Evolutionary conservation across 2,888 invertebrate species (phyloP).

Genomic region (Leptinotarsa tumamoca): DNA sequence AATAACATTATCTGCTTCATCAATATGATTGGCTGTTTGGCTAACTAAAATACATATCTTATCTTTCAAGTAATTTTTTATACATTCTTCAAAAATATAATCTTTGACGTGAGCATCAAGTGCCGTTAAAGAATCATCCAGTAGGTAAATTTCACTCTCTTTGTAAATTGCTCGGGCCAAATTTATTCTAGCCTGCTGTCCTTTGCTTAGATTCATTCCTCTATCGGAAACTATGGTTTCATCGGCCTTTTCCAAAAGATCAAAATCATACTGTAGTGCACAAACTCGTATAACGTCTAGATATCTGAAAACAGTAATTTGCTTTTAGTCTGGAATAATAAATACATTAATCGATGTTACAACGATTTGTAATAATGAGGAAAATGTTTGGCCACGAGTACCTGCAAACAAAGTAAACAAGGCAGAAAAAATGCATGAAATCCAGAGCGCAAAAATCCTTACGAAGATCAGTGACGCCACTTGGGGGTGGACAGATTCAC

Average conservation of each 20-base stretch:
- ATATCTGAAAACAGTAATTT: constrained; percentile 63
- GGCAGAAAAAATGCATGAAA: too few relatives aligned
- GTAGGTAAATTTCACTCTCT: constrained; percentile 79
- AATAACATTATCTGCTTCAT: constrained; percentile 62
- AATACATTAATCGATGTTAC: too few relatives aligned
- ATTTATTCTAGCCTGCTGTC: constrained; percentile 88
- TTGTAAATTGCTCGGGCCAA: constrained; percentile 87
- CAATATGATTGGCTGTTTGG: constrained; percentile 75
- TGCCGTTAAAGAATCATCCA: constrained; percentile 90
- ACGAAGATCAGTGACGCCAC: too few relatives aligned
- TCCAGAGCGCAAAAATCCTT: too few relatives aligned
- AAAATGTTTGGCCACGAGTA: too few relatives aligned
- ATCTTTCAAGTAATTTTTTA: constrained; percentile 71
- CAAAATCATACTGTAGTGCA: constrained; percentile 77
- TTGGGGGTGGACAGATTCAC: too few relatives aligned
- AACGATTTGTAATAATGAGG: too few relatives aligned
- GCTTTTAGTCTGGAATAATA: too few relatives aligned
- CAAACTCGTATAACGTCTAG: constrained; percentile 70
- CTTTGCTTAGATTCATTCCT: constrained; percentile 79
- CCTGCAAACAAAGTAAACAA: too few relatives aligned
- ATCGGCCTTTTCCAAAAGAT: constrained; percentile 80
- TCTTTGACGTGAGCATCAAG: constrained; percentile 88
- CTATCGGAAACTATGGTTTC: constrained; percentile 83
- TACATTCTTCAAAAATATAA: constrained; percentile 84
- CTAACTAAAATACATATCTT: constrained; percentile 81